Base-by-base conservation (phyloP, 2,888 invertebrate genomes). In the Trisateles emortualis region DNA sequence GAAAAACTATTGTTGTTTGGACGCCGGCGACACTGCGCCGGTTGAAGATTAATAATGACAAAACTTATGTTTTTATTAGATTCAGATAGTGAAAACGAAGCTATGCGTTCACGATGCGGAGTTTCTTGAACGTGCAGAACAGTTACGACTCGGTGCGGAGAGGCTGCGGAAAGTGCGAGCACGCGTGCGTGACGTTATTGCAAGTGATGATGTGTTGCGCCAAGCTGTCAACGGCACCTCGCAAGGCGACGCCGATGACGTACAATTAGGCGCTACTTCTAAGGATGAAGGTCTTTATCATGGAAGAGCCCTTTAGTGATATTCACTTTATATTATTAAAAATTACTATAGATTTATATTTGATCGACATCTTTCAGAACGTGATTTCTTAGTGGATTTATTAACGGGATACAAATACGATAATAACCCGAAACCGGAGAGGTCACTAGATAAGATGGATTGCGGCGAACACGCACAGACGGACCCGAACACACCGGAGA, bases 1-100 rank as follows among this genome's bases (percentile, higher is more conserved):
- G n/a, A n/a, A n/a, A n/a, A n/a, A n/a, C n/a, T n/a, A n/a, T n/a
- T n/a, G n/a, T n/a, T n/a, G n/a, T n/a, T n/a, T n/a, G n/a, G n/a
- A n/a, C n/a, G n/a, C n/a, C n/a, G n/a, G n/a, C n/a, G n/a, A n/a
- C n/a, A n/a, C n/a, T n/a, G n/a, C n/a, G n/a, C n/a, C n/a, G n/a
- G 29, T 29, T 1, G 11, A 32, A 11, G 19, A 19, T 11, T 11
- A 1, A 14, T 33, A 6, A 14, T 33, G 32, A 13, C 9, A 2
- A 14, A 8, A 5, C 8, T 8, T 8, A 33, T 32, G 14, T 19
- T 33, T 32, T 46, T 9, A 24, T 42, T 68, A 90, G 91, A 84
- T 87, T 60, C 79, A 89, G 69, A 87, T 90, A 79, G 78, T 88
- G 55, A 81, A 85, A 54, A 84, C 85, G 19, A 91, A 90, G 72